Percentiles rank a stretch among this genome's conserved stretches.
phyloP scores from a whole-genome alignment of 2,888 invertebrate species.

The Aquatica leii region DNA sequence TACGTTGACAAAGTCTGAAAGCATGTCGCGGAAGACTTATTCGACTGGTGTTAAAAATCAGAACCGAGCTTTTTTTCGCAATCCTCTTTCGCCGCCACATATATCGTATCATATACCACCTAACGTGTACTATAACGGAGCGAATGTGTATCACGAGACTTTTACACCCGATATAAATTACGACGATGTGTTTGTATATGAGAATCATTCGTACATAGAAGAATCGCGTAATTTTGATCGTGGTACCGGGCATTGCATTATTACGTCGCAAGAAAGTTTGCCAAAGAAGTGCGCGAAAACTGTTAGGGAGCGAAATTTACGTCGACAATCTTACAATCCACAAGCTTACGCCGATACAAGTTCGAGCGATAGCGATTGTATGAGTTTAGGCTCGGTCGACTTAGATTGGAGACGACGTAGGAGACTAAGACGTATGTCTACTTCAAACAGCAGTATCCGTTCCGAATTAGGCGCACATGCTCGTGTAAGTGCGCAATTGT shows the following conservation, averaged over 20 bases:
- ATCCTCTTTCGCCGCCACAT: constrained; percentile 44
- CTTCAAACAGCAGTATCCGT: constrained; percentile 58
- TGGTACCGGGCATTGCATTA: constrained; percentile 62
- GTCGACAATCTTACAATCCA: constrained; percentile 68
- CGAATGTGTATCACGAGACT: constrained; percentile 20
- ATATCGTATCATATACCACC: constrained; percentile 43
- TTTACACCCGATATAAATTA: constrained; percentile 45
- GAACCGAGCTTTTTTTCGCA: constrained; percentile 48
- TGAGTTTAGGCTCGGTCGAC: constrained; percentile 59
- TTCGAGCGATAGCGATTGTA: constrained; percentile 63
- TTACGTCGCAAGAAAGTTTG: constrained; percentile 59
- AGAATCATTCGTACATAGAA: constrained; percentile 41
- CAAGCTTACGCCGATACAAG: constrained; percentile 64
- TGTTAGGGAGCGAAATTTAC: constrained; percentile 64
- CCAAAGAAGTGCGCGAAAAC: constrained; percentile 59
- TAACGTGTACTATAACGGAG: constrained; percentile 40
- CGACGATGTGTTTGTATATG: constrained; percentile 48
- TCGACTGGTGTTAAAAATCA: constrained; percentile 46
- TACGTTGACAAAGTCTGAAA: constrained; percentile 60
- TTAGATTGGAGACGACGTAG: constrained; percentile 58
- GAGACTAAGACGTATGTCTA: constrained; percentile 54
- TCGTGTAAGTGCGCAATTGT: constrained; percentile 55
- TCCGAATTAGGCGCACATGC: constrained; percentile 56
- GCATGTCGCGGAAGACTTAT: constrained; percentile 59
- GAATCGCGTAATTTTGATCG: constrained; percentile 22